Conservation (phyloP, 2,797 vertebrate species). For the Dendrocincla tyrannina region DNA sequence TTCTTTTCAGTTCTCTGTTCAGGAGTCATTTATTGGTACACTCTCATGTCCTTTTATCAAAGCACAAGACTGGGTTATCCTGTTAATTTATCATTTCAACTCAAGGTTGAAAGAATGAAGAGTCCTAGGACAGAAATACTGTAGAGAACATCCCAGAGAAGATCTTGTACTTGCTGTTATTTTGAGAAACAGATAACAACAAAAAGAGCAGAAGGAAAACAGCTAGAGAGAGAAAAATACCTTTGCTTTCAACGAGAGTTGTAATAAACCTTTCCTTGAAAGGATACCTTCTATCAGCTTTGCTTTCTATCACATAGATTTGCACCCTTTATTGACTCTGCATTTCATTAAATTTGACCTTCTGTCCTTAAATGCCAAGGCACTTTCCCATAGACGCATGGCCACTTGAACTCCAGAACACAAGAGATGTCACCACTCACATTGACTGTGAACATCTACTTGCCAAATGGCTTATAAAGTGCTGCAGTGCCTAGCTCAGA, state of each 20-base stretch:
- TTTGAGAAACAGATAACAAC: slow-evolving; percentile 30
- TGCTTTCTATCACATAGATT: neutral
- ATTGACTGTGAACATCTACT: neutral
- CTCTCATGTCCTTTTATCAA: neutral
- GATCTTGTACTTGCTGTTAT: neutral
- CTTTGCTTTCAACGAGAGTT: neutral
- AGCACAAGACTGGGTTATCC: neutral
- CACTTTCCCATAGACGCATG: neutral
- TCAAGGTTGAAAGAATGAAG: slow-evolving; percentile 27
- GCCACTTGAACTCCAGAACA: neutral
- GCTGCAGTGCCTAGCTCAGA: neutral
- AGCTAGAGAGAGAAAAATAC: neutral
- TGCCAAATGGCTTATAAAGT: neutral
- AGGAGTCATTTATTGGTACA: neutral
- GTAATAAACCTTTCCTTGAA: neutral
- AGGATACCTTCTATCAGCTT: neutral
- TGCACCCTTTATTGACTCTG: neutral
- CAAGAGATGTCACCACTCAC: neutral
- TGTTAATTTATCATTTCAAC: neutral
- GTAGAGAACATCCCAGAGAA: neutral
- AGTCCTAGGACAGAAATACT: neutral
- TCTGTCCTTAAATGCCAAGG: neutral
- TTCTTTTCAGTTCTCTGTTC: neutral
- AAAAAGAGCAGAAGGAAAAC: neutral
- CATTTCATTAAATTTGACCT: neutral